Base-by-base conservation (phyloP, 2,888 invertebrate species). In the Acleris cristana region DNA sequence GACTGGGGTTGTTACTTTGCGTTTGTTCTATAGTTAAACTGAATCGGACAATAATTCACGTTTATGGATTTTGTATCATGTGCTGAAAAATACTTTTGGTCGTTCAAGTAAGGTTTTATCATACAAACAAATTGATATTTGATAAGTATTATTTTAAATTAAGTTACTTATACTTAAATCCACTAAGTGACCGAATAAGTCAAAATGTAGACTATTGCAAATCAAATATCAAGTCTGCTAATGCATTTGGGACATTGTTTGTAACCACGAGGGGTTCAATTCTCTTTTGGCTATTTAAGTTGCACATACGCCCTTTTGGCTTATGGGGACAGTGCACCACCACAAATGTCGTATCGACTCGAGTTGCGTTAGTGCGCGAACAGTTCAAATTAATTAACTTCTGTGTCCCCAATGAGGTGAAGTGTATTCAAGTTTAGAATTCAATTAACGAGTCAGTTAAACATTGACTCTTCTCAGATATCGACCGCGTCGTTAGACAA, bases 321-420 rank as follows among this genome's bases (percentile, higher is more conserved):
- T 40, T 40, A 40, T 4, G 40, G 14, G 14, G 40, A 40, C 40
- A 40, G 4, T 40, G 52, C n/a, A 45, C 30, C 45, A 34, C 61
- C 60, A 12, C 60, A 60, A 49, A 66, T 30, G 56, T 26, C 60
- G 51, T 48, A 61, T 44, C 55, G 48, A 51, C 40, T 40, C 21
- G 40, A 23, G 18, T 40, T 14, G 40, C 40, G 51, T 72, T 63
- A 74, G 73, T 72, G 70, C 72, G 70, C 74, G 70, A 74, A 74
- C 74, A 72, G 72, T 78, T 74, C 63, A 78, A 79, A 83, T 84
- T 86, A 83, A 85, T 87, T 86, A 85, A 85, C 81, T 83, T 84
- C 79, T 77, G 82, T 79, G 79, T 73, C 75, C 73, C 75, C 78
- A 82, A 83, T 82, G 78, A 79, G 80, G 76, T 80, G 76, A 76